Conservation (phyloP, 2,888 invertebrate species). For the Saturnia pavonia region DNA sequence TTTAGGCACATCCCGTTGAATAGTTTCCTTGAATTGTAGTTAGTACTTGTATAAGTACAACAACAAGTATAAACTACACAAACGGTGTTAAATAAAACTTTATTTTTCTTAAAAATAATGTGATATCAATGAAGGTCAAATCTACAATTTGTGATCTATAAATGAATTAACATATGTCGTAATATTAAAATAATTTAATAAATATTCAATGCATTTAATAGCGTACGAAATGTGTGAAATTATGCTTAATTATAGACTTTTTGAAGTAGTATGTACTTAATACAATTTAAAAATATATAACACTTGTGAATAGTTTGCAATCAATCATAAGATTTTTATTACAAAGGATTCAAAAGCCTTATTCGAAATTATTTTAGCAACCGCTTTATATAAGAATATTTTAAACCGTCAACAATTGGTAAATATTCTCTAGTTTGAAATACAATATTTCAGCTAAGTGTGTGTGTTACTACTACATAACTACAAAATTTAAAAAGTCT, state of each 20-base stretch:
- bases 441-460: neutral
- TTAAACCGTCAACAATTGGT: neutral
- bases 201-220: conserved; percentile 1
- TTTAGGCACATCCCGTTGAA: too few relatives aligned
- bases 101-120: neutral
- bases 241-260: neutral
- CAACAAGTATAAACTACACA: too few relatives aligned
- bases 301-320: neutral
- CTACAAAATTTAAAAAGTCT: neutral
- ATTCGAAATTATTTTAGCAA: neutral
- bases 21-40: too few relatives aligned
- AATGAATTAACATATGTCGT: neutral
- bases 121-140: neutral
- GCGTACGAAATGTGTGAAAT: neutral
- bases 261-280: neutral
- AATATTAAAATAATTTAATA: neutral
- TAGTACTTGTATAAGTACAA: too few relatives aligned
- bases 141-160: neutral
- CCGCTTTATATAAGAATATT: neutral
- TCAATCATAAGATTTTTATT: neutral
- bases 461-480: neutral
- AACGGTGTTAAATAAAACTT: neutral
- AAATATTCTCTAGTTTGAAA: neutral
- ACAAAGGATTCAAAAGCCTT: neutral
- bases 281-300: neutral